Evolutionary conservation across 2,797 vertebrate species (phyloP).

Genomic region (Eospalax fontanierii): DNA sequence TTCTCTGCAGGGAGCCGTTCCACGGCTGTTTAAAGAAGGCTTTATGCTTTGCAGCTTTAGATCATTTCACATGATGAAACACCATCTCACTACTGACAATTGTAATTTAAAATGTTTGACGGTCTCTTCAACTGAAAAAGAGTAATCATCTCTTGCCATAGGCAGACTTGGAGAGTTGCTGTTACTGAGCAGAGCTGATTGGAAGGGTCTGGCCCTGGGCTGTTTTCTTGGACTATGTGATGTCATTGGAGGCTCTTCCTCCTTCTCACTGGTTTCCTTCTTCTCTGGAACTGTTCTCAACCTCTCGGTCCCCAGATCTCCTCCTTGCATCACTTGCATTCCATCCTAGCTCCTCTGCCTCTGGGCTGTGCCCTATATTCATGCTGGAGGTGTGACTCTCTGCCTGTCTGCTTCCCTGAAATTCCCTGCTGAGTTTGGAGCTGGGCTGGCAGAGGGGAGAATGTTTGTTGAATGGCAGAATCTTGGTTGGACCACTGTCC

Average conservation of each 20-base stretch:
- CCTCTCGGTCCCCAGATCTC: rapidly evolving
- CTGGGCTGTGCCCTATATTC: background rate
- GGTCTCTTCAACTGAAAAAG: constrained; percentile 84
- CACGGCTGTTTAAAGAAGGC: constrained; percentile 86
- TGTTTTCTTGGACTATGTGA: rapidly evolving
- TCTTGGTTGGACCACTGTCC: background rate
- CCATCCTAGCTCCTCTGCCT: background rate
- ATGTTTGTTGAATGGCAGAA: background rate
- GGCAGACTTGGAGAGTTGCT: constrained; percentile 7
- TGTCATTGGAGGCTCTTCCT: background rate
- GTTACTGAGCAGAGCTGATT: background rate
- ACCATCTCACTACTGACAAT: constrained; percentile 84
- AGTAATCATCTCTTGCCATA: constrained; percentile 70
- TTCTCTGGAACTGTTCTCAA: background rate
- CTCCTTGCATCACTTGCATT: background rate
- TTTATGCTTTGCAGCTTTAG: constrained; percentile 88
- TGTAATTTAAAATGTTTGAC: constrained; percentile 87
- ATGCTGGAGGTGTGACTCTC: background rate
- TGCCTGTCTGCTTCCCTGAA: background rate
- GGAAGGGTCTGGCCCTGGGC: background rate
- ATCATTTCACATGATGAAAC: constrained; percentile 88
- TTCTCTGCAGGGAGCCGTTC: constrained; percentile 85
- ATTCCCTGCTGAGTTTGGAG: background rate
- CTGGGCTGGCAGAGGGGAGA: background rate
- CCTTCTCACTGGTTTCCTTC: background rate